Base-by-base conservation (phyloP, 1,140 invertebrate species). In the Neelides sp. region DNA sequence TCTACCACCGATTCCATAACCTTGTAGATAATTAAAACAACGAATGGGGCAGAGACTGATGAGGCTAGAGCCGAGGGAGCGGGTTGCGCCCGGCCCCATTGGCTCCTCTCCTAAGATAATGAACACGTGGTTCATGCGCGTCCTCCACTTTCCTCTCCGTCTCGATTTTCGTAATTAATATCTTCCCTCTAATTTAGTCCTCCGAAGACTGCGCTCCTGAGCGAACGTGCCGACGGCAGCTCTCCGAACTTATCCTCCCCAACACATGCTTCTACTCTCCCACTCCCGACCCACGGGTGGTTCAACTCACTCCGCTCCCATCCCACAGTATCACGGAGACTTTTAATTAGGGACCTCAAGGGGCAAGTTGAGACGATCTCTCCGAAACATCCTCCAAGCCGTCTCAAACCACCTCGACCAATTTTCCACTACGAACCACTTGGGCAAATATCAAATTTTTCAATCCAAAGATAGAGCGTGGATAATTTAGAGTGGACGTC, bases 51-150 rank as follows among this genome's bases (percentile, higher is more conserved):
- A 42, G 37, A 46, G 44, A 52, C 50, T 57, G 50, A 57, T 57
- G 50, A 57, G 40, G 50, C 40, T 57, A 40, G 32, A 32, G 24
- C 26, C 19, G 36, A 23, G 40, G 42, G 42, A 44, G 26, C 32
- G 26, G 32, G 40, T 27, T 45, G 15, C 20, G 44, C 15, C 37
- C 43, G 46, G 44, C 32, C 54, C 50, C 40, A 57, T 57, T 52
- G 55, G 50, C 32, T 52, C 30, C 43, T 50, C 41, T 41, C 32
- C 30, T 41, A 49, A 53, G 55, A 57, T 57, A 57, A 57, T 57
- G 55, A 58, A 54, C 56, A 54, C 50, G 48, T 51, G 51, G 56
- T 58, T 58, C 56, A 57, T 58, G 56, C 56, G 56, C 56, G 46
- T 50, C 44, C 50, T 57, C 19, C 8, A 22, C 7, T 28, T 34